Evolutionary conservation across 2,113 vertebrate genomes (phyloP), one percentile per base, ranked within the genome.

Genomic region (Mastomys natalensis): DNA sequence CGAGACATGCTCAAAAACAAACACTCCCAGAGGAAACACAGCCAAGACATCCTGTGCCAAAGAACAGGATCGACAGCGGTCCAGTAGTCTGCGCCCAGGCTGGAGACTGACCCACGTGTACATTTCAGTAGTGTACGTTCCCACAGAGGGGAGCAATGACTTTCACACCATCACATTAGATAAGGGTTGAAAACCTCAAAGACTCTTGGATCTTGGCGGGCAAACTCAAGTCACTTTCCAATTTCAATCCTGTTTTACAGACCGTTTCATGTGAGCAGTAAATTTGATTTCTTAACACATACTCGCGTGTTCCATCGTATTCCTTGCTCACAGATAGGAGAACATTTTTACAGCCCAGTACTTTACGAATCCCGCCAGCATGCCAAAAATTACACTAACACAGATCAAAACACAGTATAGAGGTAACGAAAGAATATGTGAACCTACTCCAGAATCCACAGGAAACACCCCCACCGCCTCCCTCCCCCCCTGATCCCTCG

Each of bases 161-260:
- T 90, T 7, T 88, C 1, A 82, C 58, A 51, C 34, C 84, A 17
- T 19, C 22, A 53, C 1, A 48, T 89, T 43, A 73, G 73, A 86
- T 55, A 37, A 95, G 95, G 66, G 51, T 58, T 94, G 60, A n/a
- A 87, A 93, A 90, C 85, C 51, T 87, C 45, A 16, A 84, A 48
- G n/a, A 72, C 74, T 21, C 92, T 81, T 9, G 68, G 13, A 86
- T 81, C 87, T 89, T 76, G 82, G 19, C n/a, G 29, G 73, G 11
- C 29, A n/a, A 93, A 92, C 19, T 91, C 34, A 86, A 92, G 43
- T 21, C 85, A 85, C n/a, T 74, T 43, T 82, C 48, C 13, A 73
- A 53, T 51, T 80, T 86, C 43, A 87, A 87, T 29, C 24, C 10
- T 55, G 5, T 70, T 90, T 92, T 76, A 77, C n/a, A 29, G 77